Evolutionary conservation across 2,113 vertebrate genomes (phyloP), one percentile per base, ranked within the genome.

Genomic region (Saccopteryx bilineata): DNA sequence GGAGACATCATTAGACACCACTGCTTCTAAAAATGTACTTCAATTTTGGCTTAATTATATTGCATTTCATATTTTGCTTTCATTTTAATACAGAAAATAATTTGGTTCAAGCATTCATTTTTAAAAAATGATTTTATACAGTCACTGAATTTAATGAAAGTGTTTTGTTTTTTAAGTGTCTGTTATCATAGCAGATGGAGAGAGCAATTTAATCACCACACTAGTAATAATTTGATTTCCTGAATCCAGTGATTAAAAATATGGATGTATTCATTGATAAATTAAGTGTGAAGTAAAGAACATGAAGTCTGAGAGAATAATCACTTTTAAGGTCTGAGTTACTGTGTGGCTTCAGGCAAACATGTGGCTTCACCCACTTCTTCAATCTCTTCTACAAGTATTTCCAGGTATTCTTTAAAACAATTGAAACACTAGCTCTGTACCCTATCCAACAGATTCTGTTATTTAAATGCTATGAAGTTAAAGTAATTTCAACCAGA

Each of bases 161-260:
- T 83, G 24, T 95, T 72, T n/a, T n/a, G n/a, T n/a, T n/a, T n/a
- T 96, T 50, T 52, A 28, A 85, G 82, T 50, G 61, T 90, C 61
- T 92, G 3, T 72, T 66, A 54, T 83, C 18, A 92, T 71, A 69
- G 48, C 97, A 97, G 97, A 97, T 96, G 95, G 94, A 46, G 71
- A 93, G 26, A 89, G 86, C 56, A 90, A 83, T 75, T 91, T 97
- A 96, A 88, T 52, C 96, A 97, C 78, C 83, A 97, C 94, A 97
- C 95, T 97, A 97, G 95, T 95, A 97, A 97, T 96, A 97, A 97
- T 97, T 95, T 7, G n/a, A 97, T 96, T 96, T 97, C 69, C 89
- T 80, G 85, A 95, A 95, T 91, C 95, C 89, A 94, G 2, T 46
- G 31, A 91, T 60, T 96, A 75, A 75, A 96, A 96, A 95, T 97